Evolutionary conservation across 2,888 invertebrate species (phyloP).

Genomic region (Lycaena phlaeas): DNA sequence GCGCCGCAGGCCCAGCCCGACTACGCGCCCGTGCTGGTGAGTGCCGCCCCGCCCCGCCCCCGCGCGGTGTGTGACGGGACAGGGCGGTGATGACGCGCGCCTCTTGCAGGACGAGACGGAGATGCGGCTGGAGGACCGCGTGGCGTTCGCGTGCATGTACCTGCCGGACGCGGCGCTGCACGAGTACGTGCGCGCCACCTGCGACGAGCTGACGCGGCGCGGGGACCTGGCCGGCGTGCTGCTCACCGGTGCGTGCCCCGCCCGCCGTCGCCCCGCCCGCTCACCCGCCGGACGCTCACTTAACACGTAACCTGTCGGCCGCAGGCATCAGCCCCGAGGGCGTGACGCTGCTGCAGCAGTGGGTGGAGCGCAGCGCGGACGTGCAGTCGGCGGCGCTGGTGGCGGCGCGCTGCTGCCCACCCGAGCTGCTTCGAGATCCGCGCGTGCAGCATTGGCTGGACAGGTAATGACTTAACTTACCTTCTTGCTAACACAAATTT

Average conservation of each 20-base stretch:
- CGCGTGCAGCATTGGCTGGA: conserved; percentile 80
- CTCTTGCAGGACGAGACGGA: too few relatives aligned
- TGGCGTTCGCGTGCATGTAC: conserved; percentile 93
- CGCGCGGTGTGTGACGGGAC: too few relatives aligned
- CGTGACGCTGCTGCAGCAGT: conserved; percentile 86
- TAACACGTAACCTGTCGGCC: too few relatives aligned
- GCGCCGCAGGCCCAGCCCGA: conserved; percentile 73
- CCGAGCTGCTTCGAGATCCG: conserved; percentile 78
- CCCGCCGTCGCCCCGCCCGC: conserved; percentile 84
- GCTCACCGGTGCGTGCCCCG: too few relatives aligned
- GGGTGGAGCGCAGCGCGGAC: conserved; percentile 90
- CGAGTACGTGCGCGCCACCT: conserved; percentile 83
- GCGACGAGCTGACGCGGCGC: conserved; percentile 78
- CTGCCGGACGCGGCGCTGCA: conserved; percentile 84
- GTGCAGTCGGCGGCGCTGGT: conserved; percentile 92
- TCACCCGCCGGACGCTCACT: conserved; percentile 90
- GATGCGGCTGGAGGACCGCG: conserved; percentile 88
- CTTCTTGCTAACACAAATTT: too few relatives aligned
- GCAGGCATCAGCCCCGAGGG: conserved; percentile 73
- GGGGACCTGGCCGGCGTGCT: conserved; percentile 90
- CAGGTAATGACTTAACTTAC: too few relatives aligned
- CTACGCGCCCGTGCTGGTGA: conserved; percentile 66
- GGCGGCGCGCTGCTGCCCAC: conserved; percentile 82
- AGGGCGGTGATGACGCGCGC: too few relatives aligned
- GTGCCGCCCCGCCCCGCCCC: too few relatives aligned